Evolutionary conservation across 1,140 invertebrate species (phyloP), one percentile per base, ranked within the genome.

Genomic region (Mamestra configurata): DNA sequence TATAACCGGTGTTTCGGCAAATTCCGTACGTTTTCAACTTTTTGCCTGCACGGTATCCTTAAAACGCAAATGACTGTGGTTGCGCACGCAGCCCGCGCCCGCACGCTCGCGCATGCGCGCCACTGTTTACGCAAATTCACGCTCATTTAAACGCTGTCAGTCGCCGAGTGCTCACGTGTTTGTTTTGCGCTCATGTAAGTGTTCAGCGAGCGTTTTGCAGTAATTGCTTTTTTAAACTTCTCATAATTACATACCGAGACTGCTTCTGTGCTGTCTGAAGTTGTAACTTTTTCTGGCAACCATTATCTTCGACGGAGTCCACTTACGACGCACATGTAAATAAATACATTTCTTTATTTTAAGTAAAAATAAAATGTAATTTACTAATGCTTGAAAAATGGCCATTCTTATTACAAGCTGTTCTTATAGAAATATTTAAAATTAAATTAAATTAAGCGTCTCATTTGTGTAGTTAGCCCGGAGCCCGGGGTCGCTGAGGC

Each of bases 401-500:
- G 15, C 24, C 18, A 4, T 46, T 31, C 37, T 40, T 40, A 46
- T 43, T 43, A 43, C 40, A 11, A 43, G 6, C 40, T 11, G 40
- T n/a, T 35, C 8, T 27, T 27, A 49, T 7, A 43, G 64, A 8
- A 68, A 43, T 4, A 68, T 46, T 68, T 27, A 70, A 70, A 51
- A 43, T 27, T 6, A 51, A 46, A 49, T 70, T 68, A 68, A 68
- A 68, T 68, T n/a, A 70, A 51, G 40, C 31, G 24, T 43, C 31
- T 55, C 76, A 57, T 78, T 55, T 37, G 20, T 46, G 35, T 24
- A 49, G 20, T 18, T 43, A 13, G 73, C 15, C 27, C 79, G 49
- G 70, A 24, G 72, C 43, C 57, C 49, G 53, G 78, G 79, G 79
- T 75, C 71, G 22, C 82, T 15, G 80, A 84, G 84, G 78, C 84